Evolutionary conservation across 2,888 invertebrate genomes (phyloP).

Genomic region (Megalurothrips usitatus): DNA sequence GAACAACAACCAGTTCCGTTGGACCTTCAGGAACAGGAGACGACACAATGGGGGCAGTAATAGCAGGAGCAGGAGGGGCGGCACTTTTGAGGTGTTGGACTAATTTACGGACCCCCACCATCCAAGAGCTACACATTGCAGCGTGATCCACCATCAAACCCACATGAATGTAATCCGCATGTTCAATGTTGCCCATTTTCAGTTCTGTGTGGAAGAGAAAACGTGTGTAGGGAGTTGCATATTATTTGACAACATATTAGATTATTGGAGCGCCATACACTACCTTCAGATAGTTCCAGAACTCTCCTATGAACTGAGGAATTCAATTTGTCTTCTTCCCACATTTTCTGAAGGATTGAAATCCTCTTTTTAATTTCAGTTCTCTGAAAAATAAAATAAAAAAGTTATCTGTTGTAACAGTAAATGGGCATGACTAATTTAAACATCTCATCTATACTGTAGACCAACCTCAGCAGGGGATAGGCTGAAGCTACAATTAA

Average conservation of each 20-base stretch:
- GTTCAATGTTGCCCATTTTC: slow-evolving; percentile 48
- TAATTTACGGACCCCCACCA: slow-evolving; percentile 58
- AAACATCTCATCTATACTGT: not conserved
- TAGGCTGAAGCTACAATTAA: not conserved
- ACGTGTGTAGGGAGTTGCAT: slow-evolving; percentile 1
- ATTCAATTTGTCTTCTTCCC: slow-evolving; percentile 55
- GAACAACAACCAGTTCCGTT: not conserved
- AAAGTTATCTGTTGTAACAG: not conserved
- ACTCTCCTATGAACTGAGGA: slow-evolving; percentile 50
- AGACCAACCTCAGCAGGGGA: not conserved
- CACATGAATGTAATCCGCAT: slow-evolving; percentile 57
- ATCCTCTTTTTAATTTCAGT: slow-evolving; percentile 55
- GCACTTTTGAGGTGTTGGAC: slow-evolving; percentile 44
- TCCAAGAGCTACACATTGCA: slow-evolving; percentile 56
- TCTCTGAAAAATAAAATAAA: slow-evolving; percentile 36
- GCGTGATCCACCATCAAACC: slow-evolving; percentile 58
- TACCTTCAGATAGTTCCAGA: slow-evolving; percentile 55
- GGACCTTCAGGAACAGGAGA: slow-evolving; percentile 13
- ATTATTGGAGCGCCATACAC: slow-evolving; percentile 33
- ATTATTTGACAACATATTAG: not conserved
- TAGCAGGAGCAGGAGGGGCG: not conserved
- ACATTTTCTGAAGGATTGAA: slow-evolving; percentile 54
- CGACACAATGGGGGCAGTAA: not conserved
- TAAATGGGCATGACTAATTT: not conserved
- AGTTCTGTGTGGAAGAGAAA: slow-evolving; percentile 49